These are phyloP conservation scores for Ligdia adustata DNA, from an alignment of 2,888 invertebrate species.

Conservation along the genomic window DNA sequence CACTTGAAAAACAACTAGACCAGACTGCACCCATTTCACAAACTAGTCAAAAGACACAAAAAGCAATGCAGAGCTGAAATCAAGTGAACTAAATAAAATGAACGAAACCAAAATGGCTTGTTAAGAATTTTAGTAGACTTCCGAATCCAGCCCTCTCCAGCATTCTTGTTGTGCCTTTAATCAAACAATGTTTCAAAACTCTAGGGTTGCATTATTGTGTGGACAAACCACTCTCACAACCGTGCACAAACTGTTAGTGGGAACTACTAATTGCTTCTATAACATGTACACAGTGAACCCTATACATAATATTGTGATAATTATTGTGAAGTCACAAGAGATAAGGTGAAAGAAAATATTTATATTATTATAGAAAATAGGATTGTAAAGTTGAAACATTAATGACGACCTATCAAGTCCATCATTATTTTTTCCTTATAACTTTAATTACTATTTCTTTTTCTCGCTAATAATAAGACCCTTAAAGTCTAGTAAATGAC, in stretches of 20 bases:
- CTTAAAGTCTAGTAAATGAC: too few relatives aligned
- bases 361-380: constrained; percentile 12
- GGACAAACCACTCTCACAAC: constrained; percentile 18
- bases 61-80: too few relatives aligned
- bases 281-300: constrained; percentile 24
- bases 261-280: constrained; percentile 19
- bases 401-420: not conserved
- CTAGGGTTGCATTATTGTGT: constrained; percentile 14
- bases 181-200: too few relatives aligned
- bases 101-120: too few relatives aligned
- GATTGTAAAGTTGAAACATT: not conserved
- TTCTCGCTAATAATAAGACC: too few relatives aligned
- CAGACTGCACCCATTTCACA: constrained; percentile 54
- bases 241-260: constrained; percentile 36
- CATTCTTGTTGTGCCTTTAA: too few relatives aligned
- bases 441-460: not conserved
- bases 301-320: constrained; percentile 41
- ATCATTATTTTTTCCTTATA: not conserved
- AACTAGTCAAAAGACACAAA: constrained; percentile 6
- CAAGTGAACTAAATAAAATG: too few relatives aligned
- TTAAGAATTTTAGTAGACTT: too few relatives aligned
- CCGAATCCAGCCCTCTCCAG: too few relatives aligned
- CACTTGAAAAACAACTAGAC: constrained; percentile 52
- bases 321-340: constrained; percentile 26
- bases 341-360: constrained; percentile 38